Percentiles rank a stretch among this genome's conserved stretches.
These are phyloP conservation scores for Engraulis encrasicolus DNA, from an alignment of 2,113 vertebrate species.

Conservation along the genomic window DNA sequence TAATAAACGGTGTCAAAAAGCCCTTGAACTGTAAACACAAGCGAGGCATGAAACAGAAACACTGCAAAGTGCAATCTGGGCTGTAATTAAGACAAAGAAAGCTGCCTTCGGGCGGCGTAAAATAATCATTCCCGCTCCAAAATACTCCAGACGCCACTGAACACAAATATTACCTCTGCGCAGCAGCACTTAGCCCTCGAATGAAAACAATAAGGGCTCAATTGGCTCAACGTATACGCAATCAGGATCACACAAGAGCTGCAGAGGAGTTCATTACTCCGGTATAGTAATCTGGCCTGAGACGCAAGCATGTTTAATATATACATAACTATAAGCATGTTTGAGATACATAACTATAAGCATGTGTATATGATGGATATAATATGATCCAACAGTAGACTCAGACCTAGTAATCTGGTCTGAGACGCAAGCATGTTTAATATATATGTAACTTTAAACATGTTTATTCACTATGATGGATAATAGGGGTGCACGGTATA, in stretches of 20 bases:
- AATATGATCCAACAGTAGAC: too few species aligned
- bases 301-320: too few species aligned
- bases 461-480: too few species aligned
- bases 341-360: too few species aligned
- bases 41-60: not conserved
- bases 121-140: not conserved
- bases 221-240: not conserved
- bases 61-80: not conserved
- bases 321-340: too few species aligned
- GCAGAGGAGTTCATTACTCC: not conserved
- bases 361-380: too few species aligned
- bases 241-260: not conserved
- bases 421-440: too few species aligned
- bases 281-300: not conserved
- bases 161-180: not conserved
- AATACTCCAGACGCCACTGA: not conserved
- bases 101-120: not conserved
- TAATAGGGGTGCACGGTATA: too few species aligned
- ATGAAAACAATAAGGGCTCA: not conserved
- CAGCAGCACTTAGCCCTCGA: not conserved
- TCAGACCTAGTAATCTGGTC: too few species aligned
- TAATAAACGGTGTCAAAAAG: not conserved
- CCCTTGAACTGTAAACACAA: not conserved
- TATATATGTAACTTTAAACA: too few species aligned
- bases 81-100: not conserved